Evolutionary conservation across 2,113 vertebrate species (phyloP).

Genomic region (Hypomesus transpacificus): DNA sequence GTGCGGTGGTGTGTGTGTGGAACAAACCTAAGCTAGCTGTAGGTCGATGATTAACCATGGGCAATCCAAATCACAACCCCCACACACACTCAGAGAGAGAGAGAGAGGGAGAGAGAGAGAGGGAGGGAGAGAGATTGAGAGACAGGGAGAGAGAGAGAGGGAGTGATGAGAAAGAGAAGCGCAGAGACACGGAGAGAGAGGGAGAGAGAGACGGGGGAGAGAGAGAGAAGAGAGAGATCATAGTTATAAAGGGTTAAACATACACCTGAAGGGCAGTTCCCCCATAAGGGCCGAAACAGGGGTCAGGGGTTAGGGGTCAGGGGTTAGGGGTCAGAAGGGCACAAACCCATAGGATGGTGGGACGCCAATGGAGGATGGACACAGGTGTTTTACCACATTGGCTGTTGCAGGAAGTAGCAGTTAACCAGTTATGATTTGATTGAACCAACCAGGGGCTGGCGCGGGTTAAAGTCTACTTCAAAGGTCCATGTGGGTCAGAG

Average conservation of each 20-base stretch:
- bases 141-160: neutral
- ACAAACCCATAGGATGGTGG: conserved; percentile 19
- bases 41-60: conserved; percentile 70
- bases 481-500: neutral
- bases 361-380: neutral
- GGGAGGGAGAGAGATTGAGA: neutral
- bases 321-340: conserved; percentile 12
- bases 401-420: conserved; percentile 21
- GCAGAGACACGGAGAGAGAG: neutral
- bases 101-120: neutral
- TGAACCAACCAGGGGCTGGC: conserved; percentile 27
- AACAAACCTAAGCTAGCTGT: conserved; percentile 47
- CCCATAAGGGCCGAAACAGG: conserved; percentile 15
- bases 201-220: neutral
- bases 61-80: conserved; percentile 56
- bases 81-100: conserved; percentile 24
- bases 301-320: neutral
- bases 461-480: conserved; percentile 33
- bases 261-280: neutral
- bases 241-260: neutral
- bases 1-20: conserved; percentile 5
- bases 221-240: neutral
- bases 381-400: neutral
- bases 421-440: conserved; percentile 30
- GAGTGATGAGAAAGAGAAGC: neutral